Evolutionary conservation across 2,797 vertebrate genomes (phyloP), one percentile per base, ranked within the genome.

Genomic region (Apogon hyalosoma): DNA sequence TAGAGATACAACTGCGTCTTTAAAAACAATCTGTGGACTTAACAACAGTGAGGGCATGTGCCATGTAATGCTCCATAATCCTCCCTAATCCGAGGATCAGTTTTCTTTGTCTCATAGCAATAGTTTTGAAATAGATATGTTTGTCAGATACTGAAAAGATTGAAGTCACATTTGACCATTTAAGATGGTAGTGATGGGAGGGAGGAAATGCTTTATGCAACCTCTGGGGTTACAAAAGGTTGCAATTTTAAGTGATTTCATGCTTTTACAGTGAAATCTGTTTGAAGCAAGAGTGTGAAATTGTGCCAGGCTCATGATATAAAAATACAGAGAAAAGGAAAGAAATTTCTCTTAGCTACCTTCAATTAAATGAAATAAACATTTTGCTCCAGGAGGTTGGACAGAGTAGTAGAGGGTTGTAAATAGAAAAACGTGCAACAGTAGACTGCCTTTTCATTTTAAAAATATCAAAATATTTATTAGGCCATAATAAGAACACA

Each of bases 11-110:
- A 58, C 43, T 48, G 43, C 14, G 14, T 72, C 73, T 84, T 82
- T 57, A 87, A 87, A 84, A 86, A 79, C 87, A 87, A 90, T 81
- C 69, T 63, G 69, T 59, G 62, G 76, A 73, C 11, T 79, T 75
- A 75, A 80, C 78, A 80, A 79, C 79, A 82, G 79, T 6, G 38
- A 42, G 69, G 75, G 63, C 74, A 85, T 83, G 86, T 74, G 73
- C 76, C 72, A 61, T 76, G 63, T 89, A 76, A 85, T 79, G 68
- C 75, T 66, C 33, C 64, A 58, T 83, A 82, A 87, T 79, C 77
- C 65, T 40, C 42, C 62, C 39, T 79, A 79, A 87, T 80, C 79
- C 77, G 55, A 56, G 68, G 69, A 73, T 78, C 59, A 38, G 63
- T 75, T 84, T 79, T 69, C 77, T 71, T 58, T 64, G 69, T 86